A percentile compares a stretch with the other conserved stretches of the same genome.
Conservation (phyloP, 2,797 vertebrate species). For the Etheostoma nigrum region DNA sequence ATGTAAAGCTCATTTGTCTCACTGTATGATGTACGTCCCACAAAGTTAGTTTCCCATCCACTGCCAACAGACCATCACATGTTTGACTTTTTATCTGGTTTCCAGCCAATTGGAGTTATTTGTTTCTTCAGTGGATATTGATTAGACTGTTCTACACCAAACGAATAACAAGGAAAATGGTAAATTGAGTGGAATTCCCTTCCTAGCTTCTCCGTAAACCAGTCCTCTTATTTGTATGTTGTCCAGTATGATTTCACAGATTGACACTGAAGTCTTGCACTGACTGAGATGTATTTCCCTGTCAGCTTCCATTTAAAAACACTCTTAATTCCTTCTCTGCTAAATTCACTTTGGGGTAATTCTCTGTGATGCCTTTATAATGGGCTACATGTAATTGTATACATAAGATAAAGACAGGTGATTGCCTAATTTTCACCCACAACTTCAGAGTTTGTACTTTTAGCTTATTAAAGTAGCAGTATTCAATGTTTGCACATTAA, state of each 20-base stretch:
- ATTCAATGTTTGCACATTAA: background rate
- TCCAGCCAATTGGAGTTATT: constrained; percentile 25
- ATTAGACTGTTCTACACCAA: constrained; percentile 33
- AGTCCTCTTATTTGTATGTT: background rate
- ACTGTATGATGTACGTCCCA: constrained; percentile 7
- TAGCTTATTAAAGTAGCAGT: background rate
- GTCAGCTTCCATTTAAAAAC: constrained; percentile 20
- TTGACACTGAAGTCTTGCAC: constrained; percentile 17
- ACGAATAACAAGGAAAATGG: constrained; percentile 22
- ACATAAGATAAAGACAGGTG: background rate
- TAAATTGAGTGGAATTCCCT: constrained; percentile 45
- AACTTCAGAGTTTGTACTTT: background rate
- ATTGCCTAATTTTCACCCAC: background rate
- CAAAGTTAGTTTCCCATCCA: constrained; percentile 33
- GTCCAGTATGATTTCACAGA: constrained; percentile 15
- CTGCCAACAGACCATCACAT: constrained; percentile 73
- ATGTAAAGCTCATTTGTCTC: constrained; percentile 62
- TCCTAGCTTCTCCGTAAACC: constrained; percentile 19
- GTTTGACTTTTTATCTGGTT: constrained; percentile 32
- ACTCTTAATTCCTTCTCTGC: constrained; percentile 4
- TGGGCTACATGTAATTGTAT: background rate
- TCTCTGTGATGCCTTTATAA: constrained; percentile 3
- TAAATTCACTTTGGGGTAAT: constrained; percentile 1
- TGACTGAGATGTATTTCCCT: background rate
- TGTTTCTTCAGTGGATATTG: constrained; percentile 35